Percentiles rank a stretch among this genome's conserved stretches.
Conservation (phyloP, 2,113 vertebrate genomes). For the Emydura subglobosa region DNA sequence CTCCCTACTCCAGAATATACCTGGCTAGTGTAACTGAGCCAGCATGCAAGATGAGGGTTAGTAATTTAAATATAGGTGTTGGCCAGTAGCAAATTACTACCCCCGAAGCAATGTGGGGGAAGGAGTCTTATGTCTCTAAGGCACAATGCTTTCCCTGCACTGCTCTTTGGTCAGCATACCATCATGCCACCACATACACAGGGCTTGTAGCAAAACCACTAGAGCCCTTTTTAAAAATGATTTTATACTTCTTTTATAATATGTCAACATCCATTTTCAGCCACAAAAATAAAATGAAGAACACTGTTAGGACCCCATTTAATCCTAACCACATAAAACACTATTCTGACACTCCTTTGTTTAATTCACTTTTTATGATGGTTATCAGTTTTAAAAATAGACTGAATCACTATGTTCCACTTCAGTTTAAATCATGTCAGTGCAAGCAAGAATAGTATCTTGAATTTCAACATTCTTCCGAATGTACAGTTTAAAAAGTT, state of each 20-base stretch:
- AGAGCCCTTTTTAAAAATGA: neutral
- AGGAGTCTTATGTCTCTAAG: neutral
- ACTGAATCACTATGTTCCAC: neutral
- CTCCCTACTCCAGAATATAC: neutral
- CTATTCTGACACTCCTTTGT: neutral
- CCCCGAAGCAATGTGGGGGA: neutral
- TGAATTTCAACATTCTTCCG: neutral
- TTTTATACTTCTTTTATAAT: neutral
- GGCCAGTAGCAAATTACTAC: neutral
- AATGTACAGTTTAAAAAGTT: neutral
- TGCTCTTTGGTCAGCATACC: neutral
- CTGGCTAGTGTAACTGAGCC: neutral
- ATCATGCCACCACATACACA: neutral
- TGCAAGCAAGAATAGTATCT: neutral
- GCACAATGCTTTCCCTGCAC: neutral
- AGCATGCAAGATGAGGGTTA: neutral
- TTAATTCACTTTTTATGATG: neutral
- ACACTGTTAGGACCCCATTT: neutral
- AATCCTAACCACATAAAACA: neutral
- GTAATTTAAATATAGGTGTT: neutral
- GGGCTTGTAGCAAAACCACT: neutral
- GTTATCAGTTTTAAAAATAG: neutral
- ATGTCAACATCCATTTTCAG: neutral
- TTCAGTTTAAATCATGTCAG: neutral
- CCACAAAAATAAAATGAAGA: neutral